phyloP scores from a whole-genome alignment of 2,113 vertebrate genomes.

The Ictalurus punctatus region DNA sequence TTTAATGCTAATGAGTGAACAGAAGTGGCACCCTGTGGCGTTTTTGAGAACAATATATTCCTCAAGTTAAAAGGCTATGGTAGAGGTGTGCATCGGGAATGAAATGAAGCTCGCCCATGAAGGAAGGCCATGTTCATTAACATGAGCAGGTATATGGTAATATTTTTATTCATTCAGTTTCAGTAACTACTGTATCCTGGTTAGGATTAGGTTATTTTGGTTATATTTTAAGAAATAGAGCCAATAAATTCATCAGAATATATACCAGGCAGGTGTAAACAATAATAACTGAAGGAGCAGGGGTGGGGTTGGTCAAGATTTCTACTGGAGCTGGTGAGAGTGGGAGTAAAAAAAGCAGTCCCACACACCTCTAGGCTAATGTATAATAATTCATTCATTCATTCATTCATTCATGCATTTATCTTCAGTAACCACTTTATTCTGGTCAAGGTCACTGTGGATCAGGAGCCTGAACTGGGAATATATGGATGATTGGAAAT shows the following conservation, averaged over 20 bases:
- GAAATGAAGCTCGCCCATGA: not conserved
- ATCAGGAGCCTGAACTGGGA: not conserved
- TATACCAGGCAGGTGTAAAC: not conserved
- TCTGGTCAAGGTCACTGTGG: not conserved
- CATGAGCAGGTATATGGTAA: not conserved
- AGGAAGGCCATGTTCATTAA: not conserved
- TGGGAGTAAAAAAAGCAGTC: not conserved
- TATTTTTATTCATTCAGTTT: not conserved
- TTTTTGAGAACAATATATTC: not conserved
- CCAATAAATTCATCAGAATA: not conserved
- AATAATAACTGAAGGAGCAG: not conserved
- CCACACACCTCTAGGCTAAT: not conserved
- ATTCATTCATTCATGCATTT: not conserved
- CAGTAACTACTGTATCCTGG: not conserved
- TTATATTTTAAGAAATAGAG: not conserved
- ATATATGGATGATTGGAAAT: not conserved
- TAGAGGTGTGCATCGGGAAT: not conserved
- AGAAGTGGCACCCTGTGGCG: not conserved
- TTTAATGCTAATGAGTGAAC: not conserved
- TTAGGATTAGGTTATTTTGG: not conserved
- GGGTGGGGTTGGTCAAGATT: not conserved
- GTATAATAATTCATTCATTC: not conserved
- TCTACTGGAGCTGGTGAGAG: not conserved
- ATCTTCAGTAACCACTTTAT: not conserved
- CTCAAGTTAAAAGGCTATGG: not conserved